Percentiles rank a stretch among this genome's conserved stretches.
These are phyloP conservation scores for Trematomus bernacchii DNA, from an alignment of 2,797 vertebrate species.

Conservation along the genomic window DNA sequence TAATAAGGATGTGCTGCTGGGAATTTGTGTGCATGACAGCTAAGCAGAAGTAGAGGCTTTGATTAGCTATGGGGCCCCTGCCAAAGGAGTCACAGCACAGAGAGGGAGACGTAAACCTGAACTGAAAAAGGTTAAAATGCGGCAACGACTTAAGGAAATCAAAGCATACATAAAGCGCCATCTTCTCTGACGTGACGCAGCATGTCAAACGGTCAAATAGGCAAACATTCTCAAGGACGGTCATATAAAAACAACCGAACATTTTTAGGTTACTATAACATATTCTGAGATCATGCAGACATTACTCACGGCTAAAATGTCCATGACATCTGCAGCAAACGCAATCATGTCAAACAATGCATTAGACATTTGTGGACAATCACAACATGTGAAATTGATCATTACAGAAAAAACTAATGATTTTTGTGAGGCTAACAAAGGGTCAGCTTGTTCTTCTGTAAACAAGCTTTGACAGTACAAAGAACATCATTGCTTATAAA, in stretches of 20 bases:
- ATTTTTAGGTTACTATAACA: constrained; percentile 10
- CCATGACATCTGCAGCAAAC: not conserved
- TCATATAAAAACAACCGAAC: constrained; percentile 7
- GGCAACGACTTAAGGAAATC: constrained; percentile 39
- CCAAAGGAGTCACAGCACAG: constrained; percentile 56
- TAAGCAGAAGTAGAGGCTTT: constrained; percentile 68
- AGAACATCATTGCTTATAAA: constrained; percentile 8
- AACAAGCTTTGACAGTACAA: constrained; percentile 30
- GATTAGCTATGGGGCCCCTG: constrained; percentile 67
- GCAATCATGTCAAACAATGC: constrained; percentile 1
- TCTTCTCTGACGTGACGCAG: constrained; percentile 13
- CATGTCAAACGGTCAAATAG: constrained; percentile 34
- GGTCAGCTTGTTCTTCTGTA: constrained; percentile 25
- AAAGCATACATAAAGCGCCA: not conserved
- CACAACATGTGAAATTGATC: constrained; percentile 38
- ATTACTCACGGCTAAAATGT: not conserved
- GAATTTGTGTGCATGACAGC: constrained; percentile 76
- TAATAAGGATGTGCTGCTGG: constrained; percentile 80
- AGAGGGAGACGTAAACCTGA: constrained; percentile 54
- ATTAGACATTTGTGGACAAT: constrained; percentile 37
- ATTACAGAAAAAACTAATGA: constrained; percentile 32
- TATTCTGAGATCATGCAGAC: constrained; percentile 11
- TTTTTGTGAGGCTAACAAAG: constrained; percentile 15
- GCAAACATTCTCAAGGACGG: constrained; percentile 14
- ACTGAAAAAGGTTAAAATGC: constrained; percentile 32